Evolutionary conservation across 2,888 invertebrate genomes (phyloP).

Genomic region (Melipona bicolor): DNA sequence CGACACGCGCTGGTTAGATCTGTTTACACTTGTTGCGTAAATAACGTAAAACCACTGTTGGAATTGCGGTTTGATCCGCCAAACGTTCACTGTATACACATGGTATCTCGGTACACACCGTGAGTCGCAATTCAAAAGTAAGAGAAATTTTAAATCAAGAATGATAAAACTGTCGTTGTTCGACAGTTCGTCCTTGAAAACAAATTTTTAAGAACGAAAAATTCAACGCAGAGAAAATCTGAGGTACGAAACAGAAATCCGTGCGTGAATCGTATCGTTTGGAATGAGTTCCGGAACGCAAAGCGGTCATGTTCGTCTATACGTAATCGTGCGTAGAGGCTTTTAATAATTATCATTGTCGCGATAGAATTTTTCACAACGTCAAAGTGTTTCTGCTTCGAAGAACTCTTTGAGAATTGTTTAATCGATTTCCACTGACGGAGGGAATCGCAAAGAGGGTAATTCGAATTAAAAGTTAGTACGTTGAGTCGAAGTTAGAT

Average conservation of each 20-base stretch:
- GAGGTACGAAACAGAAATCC: slow-evolving; percentile 28
- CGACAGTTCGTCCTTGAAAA: no score
- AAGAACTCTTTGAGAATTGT: no score
- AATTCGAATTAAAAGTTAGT: no score
- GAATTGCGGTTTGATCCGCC: background rate
- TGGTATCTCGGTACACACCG: background rate
- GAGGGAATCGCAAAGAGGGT: no score
- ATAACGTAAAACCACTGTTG: slow-evolving; percentile 42
- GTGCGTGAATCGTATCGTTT: slow-evolving; percentile 22
- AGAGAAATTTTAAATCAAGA: no score
- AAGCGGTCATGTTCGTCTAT: slow-evolving; percentile 9
- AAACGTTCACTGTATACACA: background rate
- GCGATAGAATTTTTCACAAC: background rate
- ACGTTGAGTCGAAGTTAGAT: no score
- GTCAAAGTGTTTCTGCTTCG: no score
- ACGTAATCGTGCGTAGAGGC: background rate
- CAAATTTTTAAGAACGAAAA: no score
- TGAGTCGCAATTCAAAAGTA: no score
- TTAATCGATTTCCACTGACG: no score
- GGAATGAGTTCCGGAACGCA: slow-evolving; percentile 58
- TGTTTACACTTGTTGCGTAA: slow-evolving; percentile 51
- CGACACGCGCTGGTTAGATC: background rate
- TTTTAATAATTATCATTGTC: background rate
- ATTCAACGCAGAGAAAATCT: background rate
- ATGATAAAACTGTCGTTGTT: no score